phyloP scores from a whole-genome alignment of 2,797 vertebrate genomes.

The Rhabdophis nuchalis region DNA sequence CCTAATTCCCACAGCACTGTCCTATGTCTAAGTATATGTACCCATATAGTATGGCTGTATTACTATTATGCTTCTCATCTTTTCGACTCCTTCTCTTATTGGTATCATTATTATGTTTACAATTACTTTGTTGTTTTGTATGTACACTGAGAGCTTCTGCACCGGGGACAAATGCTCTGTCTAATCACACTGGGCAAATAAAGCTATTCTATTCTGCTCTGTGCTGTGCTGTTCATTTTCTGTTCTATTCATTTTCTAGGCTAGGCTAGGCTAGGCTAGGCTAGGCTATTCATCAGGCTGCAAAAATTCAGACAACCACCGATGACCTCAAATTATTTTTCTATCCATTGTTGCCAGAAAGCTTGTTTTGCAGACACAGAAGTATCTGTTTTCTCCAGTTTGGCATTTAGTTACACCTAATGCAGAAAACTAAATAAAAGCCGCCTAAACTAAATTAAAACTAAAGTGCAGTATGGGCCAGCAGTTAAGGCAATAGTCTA shows the following conservation, averaged over 20 bases:
- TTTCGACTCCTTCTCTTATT: neutral
- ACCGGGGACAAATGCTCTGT: neutral
- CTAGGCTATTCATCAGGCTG: neutral
- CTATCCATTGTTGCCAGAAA: neutral
- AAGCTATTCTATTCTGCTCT: neutral
- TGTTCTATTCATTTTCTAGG: too few relatives aligned
- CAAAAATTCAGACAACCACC: neutral
- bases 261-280: too few relatives aligned
- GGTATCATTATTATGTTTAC: neutral
- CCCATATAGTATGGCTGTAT: neutral
- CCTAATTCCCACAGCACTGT: neutral
- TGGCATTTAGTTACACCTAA: neutral
- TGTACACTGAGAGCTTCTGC: neutral
- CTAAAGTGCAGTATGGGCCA: neutral
- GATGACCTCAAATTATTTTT: neutral
- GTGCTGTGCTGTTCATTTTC: too few relatives aligned
- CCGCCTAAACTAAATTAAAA: neutral
- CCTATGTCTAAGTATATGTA: neutral
- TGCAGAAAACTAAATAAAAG: neutral
- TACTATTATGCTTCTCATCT: neutral
- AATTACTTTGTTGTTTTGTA: neutral
- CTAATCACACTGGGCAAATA: neutral
- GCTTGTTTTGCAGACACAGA: neutral
- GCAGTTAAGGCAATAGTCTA: neutral
- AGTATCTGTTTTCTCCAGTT: neutral